A percentile compares a stretch with the other conserved stretches of the same genome.
These are phyloP conservation scores for Amphipoea lucens DNA, from an alignment of 2,888 invertebrate genomes.

Conservation along the genomic window DNA sequence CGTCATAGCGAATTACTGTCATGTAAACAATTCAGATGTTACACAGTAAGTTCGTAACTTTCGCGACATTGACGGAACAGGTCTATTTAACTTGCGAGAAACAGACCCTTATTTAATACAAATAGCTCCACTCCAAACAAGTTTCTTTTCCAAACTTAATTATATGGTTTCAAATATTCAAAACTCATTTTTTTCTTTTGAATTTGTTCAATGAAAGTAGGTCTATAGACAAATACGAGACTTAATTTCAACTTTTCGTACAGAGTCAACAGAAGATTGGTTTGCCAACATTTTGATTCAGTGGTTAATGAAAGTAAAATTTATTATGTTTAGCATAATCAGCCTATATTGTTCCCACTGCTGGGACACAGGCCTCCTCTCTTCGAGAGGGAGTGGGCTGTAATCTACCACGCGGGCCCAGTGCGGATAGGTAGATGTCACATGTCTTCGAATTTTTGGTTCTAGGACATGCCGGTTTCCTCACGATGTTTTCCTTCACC, in stretches of 20 bases:
- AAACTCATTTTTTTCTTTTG: constrained; percentile 50
- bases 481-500: too few species aligned
- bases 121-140: constrained; percentile 13
- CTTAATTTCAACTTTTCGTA: constrained; percentile 26
- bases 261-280: not conserved
- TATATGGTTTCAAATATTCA: constrained; percentile 46
- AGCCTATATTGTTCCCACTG: too few species aligned
- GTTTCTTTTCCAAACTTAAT: constrained; percentile 31
- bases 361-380: too few species aligned
- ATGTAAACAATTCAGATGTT: too few species aligned
- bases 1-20: not conserved
- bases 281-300: constrained; percentile 18
- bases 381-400: too few species aligned
- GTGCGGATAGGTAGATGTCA: too few species aligned
- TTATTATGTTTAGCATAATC: too few species aligned
- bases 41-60: not conserved
- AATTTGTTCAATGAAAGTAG: constrained; percentile 15
- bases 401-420: too few species aligned
- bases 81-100: not conserved
- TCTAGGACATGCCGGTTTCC: too few species aligned
- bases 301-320: constrained; percentile 12
- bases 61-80: not conserved
- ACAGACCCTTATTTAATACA: not conserved
- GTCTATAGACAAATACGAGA: constrained; percentile 14
- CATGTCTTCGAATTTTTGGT: too few species aligned